Base-by-base conservation (phyloP, 2,888 invertebrate species). In the Lacanobia oleracea region DNA sequence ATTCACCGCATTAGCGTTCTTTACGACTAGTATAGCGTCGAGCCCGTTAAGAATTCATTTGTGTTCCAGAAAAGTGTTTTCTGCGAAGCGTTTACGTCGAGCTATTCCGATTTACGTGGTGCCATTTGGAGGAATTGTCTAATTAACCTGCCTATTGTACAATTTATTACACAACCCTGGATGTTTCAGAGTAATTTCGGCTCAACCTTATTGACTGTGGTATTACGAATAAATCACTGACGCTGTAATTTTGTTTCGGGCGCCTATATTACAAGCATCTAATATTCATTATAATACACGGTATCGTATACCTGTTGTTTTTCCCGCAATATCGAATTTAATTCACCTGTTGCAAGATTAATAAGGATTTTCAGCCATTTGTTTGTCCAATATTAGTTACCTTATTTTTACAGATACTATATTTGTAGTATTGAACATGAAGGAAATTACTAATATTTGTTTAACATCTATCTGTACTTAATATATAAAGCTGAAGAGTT, bases 121-220 rank as follows among this genome's bases (percentile, higher is more conserved):
- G 88, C 91, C 91, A 91, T 94, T 93, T 89, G 87, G 88, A 91
- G 92, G 89, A 93, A 93, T 91, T 90, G 93, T 93, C 92, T 94
- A 94, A 94, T 94, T 94, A 94, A 94, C 94, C 94, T 93, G 93
- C 92, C 94, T 92, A 93, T 94, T 90, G 89, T 89, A 90, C 91
- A 91, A 94, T 94, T 94, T 94, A 94, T 94, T 91, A 90, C 91
- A 79, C 89, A 90, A 86, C 88, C 91, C 89, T 87, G 88, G 88
- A 90, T 89, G 87, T 88, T 88, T 91, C 88, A 82, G 79, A 87
- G 93, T 91, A 92, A 92, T 93, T 92, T 89, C 85, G 86, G 87
- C 69, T 88, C 88, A 87, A 89, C 90, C 89, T 91, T 92, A 93
- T 92, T 93, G 92, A 93, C 90, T 92, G 90, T 88, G 88, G 91